A percentile compares a stretch with the other conserved stretches of the same genome.
These are phyloP conservation scores for Papilio dardanus DNA, from an alignment of 1,140 invertebrate species.

Conservation along the genomic window DNA sequence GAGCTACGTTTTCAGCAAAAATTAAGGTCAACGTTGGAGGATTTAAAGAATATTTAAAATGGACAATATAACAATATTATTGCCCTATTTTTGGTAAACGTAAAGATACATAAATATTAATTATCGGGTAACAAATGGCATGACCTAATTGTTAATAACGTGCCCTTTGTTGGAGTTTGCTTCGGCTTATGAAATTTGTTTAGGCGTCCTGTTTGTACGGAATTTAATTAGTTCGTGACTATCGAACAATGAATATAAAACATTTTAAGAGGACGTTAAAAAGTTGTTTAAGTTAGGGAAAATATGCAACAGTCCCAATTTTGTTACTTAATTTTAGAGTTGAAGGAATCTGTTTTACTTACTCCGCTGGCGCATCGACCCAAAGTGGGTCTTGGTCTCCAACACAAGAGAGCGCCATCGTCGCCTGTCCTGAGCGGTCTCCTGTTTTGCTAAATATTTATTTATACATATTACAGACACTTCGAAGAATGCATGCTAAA, in stretches of 20 bases:
- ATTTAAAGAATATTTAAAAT: not conserved
- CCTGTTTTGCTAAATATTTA: not conserved
- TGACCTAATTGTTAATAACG: slow-evolving; percentile 15
- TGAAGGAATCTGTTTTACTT: not conserved
- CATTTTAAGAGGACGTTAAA: not conserved
- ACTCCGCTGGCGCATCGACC: too few relatives aligned
- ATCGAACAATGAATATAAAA: slow-evolving; percentile 1
- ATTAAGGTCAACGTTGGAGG: not conserved
- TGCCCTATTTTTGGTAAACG: not conserved
- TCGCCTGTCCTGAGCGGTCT: too few relatives aligned
- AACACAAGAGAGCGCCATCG: too few relatives aligned
- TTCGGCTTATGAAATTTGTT: slow-evolving; percentile 20
- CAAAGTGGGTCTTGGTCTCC: too few relatives aligned
- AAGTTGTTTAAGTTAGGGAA: too few relatives aligned
- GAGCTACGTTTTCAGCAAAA: too few relatives aligned
- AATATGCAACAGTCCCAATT: too few relatives aligned
- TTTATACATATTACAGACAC: not conserved
- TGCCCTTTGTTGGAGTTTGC: not conserved
- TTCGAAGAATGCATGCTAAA: not conserved
- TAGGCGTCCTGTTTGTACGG: slow-evolving; percentile 16
- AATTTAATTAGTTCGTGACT: slow-evolving; percentile 28
- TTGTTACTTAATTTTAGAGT: not conserved
- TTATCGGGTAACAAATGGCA: slow-evolving; percentile 21
- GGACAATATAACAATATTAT: not conserved
- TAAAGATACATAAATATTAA: slow-evolving; percentile 5